Evolutionary conservation across 2,113 vertebrate species (phyloP).

Genomic region (Chloropsis cyanopogon): DNA sequence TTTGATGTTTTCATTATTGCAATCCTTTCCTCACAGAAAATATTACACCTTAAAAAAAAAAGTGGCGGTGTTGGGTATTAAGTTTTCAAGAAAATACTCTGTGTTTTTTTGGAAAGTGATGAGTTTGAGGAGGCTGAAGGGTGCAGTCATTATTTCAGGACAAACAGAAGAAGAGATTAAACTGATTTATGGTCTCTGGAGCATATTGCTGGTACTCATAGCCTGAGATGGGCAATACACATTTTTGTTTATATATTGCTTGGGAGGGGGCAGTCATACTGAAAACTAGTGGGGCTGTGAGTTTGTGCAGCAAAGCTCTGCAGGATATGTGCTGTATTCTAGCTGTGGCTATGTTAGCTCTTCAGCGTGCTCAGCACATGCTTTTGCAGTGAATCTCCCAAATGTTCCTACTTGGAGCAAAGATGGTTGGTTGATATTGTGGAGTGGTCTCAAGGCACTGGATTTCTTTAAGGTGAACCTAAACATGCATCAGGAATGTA

Average conservation of each 20-base stretch:
- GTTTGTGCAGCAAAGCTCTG: background rate
- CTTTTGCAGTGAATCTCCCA: background rate
- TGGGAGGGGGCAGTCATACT: background rate
- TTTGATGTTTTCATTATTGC: background rate
- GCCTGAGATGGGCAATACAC: background rate
- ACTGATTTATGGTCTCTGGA: background rate
- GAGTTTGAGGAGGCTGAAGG: background rate
- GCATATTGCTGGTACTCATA: background rate
- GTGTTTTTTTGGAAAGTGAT: background rate
- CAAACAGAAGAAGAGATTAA: background rate
- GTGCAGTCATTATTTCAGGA: background rate
- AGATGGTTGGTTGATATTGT: background rate
- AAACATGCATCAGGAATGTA: background rate
- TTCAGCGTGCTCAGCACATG: background rate
- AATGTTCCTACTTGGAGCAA: background rate
- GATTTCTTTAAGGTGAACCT: background rate
- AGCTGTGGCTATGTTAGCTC: background rate
- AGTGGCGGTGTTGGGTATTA: rapidly evolving
- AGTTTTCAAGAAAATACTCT: background rate
- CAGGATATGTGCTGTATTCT: too few species aligned
- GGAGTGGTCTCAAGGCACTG: background rate
- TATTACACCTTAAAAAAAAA: background rate
- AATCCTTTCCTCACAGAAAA: background rate
- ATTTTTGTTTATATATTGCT: background rate
- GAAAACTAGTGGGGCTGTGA: background rate